phyloP scores from a whole-genome alignment of 2,888 invertebrate species.

The Cantharis nigra region DNA sequence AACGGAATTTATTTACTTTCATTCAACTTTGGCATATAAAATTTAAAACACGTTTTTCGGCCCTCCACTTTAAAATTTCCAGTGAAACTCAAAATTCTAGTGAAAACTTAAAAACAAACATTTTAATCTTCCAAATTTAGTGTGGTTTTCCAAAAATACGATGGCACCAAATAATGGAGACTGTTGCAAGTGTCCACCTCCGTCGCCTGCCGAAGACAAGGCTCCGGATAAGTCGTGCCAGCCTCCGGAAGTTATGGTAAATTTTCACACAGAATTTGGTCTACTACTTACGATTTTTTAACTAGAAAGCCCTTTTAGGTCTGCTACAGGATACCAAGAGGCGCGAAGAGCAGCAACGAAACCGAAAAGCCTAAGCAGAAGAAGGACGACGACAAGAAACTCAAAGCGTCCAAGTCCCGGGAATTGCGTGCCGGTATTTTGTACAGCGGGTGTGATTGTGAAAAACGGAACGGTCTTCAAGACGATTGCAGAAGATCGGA shows the following conservation, averaged over 20 bases:
- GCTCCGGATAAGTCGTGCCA: neutral
- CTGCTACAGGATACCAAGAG: constrained; percentile 38
- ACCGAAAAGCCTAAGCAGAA: neutral
- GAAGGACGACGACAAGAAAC: constrained; percentile 7
- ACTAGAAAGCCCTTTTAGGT: constrained; percentile 27
- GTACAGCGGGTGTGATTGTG: constrained; percentile 63
- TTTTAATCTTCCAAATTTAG: neutral
- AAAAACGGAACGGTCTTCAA: constrained; percentile 63
- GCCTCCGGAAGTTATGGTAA: constrained; percentile 30
- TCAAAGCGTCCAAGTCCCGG: constrained; percentile 56
- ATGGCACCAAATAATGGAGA: neutral
- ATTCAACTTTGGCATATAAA: neutral
- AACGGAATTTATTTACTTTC: neutral
- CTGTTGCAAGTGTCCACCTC: constrained; percentile 10
- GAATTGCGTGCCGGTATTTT: constrained; percentile 61
- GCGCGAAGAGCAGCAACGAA: neutral
- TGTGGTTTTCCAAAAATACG: neutral
- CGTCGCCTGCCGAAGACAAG: neutral
- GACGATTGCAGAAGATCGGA: constrained; percentile 62
- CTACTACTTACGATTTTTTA: neutral
- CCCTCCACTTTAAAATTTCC: constrained; percentile 12
- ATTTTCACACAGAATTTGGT: neutral
- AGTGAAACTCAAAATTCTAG: constrained; percentile 31
- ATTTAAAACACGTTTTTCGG: constrained; percentile 1
- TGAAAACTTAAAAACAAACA: neutral